These are phyloP conservation scores for Meloidogyne hapla DNA, from an alignment of 1,140 invertebrate genomes.

Conservation along the genomic window DNA sequence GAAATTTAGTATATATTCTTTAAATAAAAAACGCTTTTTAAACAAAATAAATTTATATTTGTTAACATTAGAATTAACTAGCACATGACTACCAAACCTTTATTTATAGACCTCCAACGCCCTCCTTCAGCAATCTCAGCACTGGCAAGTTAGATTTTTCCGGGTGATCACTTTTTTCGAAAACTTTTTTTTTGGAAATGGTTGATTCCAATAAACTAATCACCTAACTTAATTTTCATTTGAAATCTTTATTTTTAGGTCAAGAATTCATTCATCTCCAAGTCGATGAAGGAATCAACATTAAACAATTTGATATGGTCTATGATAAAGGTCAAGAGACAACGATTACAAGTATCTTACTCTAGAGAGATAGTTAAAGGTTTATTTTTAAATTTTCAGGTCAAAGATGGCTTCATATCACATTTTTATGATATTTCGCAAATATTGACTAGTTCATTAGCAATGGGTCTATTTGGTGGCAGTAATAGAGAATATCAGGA, in stretches of 20 bases:
- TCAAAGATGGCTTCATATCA: constrained; percentile 46
- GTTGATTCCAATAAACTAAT: neutral
- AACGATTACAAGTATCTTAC: constrained; percentile 24
- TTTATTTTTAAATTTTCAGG: constrained; percentile 26
- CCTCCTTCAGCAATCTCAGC: constrained; percentile 48
- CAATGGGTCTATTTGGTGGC: constrained; percentile 49
- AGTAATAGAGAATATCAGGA: constrained; percentile 44
- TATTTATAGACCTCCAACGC: constrained; percentile 42
- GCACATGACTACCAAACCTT: too few relatives aligned
- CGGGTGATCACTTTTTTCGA: neutral
- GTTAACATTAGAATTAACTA: too few relatives aligned
- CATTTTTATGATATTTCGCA: constrained; percentile 54
- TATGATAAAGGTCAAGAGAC: constrained; percentile 41
- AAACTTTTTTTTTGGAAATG: too few relatives aligned
- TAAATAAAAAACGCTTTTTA: too few relatives aligned
- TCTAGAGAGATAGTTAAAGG: neutral
- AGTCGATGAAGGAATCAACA: constrained; percentile 47
- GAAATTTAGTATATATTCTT: neutral
- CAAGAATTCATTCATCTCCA: constrained; percentile 39
- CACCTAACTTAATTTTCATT: neutral
- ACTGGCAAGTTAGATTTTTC: neutral
- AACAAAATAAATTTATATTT: too few relatives aligned
- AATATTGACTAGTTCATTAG: constrained; percentile 40
- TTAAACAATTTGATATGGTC: constrained; percentile 53
- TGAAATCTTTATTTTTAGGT: neutral